Evolutionary conservation across 2,113 vertebrate genomes (phyloP), one percentile per base, ranked within the genome.

Genomic region (Falcunculus frontatus): DNA sequence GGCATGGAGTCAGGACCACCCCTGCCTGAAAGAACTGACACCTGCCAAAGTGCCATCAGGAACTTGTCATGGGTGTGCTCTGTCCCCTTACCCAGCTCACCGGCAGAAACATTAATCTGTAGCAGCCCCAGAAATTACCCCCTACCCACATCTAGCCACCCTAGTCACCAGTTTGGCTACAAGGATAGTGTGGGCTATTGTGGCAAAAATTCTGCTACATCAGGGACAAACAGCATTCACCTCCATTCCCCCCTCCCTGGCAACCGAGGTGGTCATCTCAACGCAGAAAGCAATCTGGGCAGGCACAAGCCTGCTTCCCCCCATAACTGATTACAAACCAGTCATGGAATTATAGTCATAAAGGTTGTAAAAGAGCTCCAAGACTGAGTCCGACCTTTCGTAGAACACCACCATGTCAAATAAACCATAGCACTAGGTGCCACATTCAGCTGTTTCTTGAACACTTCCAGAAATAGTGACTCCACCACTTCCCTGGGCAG

Each of bases 231-330:
- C 4, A 7, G 50, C 59, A 49, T 33, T 53, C 53, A 19, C 17
- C 3, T 13, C 47, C 35, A n/a, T 23, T 42, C 8, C 25, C 29
- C 8, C 0, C 14, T 41, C 41, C 41, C 63, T 42, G 1, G n/a
- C 0, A 1, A 29, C 64, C 32, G 47, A 32, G 9, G 18, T 6
- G 1, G 18, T 77, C 37, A 69, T 33, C 55, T 81, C 68, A 20
- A 74, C 0, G 1, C 47, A 79, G 73, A 35, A 35, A 77, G 22
- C 9, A 12, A 35, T 23, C 39, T 55, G 35, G 17, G 32, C 6
- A 6, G 47, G 39, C 46, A 80, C 21, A 3, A 81, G n/a, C 29
- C 81, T 57, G 46, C 35, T 72, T 39, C 44, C 35, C 17, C 17
- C 3, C 27, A n/a, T 49, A 49, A n/a, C 33, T 17, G 29, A 14